Percentiles rank a stretch among this genome's conserved stretches.
Evolutionary conservation across 1,140 invertebrate genomes (phyloP).

Genomic region (Apis laboriosa): DNA sequence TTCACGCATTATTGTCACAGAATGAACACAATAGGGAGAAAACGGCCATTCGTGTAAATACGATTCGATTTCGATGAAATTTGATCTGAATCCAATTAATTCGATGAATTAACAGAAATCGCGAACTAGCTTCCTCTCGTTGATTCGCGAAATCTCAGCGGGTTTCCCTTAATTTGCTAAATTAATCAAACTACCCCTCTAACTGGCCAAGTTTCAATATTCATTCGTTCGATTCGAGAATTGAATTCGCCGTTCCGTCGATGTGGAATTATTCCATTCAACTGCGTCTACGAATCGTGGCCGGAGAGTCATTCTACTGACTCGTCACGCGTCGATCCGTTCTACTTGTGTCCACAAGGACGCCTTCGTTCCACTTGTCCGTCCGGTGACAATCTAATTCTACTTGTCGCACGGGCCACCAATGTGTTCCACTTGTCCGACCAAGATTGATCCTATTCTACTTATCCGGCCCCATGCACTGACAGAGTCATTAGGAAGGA

Average conservation of each 20-base stretch:
- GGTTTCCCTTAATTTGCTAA: conserved; percentile 22
- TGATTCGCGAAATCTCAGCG: conserved; percentile 20
- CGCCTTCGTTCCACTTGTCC: not conserved
- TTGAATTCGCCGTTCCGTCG: conserved; percentile 1
- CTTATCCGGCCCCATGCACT: not conserved
- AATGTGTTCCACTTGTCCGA: not conserved
- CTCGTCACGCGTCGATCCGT: not conserved
- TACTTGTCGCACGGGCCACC: not conserved
- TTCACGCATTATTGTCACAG: not conserved
- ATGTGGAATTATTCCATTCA: too few relatives aligned
- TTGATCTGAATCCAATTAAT: conserved; percentile 7
- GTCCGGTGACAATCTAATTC: not conserved
- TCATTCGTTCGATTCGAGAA: not conserved
- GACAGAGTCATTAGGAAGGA: not conserved
- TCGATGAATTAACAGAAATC: conserved; percentile 5
- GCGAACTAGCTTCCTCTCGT: not conserved
- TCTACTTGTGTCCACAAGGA: conserved; percentile 7
- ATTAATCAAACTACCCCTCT: conserved; percentile 17
- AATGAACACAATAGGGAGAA: not conserved
- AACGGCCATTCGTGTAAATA: not conserved
- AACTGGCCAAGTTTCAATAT: conserved; percentile 4
- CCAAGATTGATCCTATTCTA: not conserved
- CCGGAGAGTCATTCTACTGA: not conserved
- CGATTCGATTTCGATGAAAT: not conserved
- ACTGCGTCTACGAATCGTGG: too few relatives aligned